Base-by-base conservation (phyloP, 2,797 vertebrate genomes). In the Anolis apletophallus region DNA sequence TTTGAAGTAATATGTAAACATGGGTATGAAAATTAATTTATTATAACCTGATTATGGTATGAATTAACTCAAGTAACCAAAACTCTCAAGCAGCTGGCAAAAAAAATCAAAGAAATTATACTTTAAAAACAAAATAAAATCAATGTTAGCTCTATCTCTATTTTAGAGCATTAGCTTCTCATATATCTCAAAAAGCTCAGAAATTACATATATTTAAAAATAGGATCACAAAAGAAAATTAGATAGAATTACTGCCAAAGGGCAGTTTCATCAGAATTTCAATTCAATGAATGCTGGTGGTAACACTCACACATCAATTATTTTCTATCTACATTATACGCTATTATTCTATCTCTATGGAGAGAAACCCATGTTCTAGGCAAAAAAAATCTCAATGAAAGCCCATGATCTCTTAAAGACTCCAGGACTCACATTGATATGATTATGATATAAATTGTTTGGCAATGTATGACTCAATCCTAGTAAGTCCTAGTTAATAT, bases 301-400 rank as follows among this genome's bases (percentile, higher is more conserved):
- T 67, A 80, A 59, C 55, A 40, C 26, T 34, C 52, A 34, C 5
- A 40, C 57, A 57, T 19, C 36, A 50, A 26, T 50, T 1, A 50
- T 64, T 64, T 64, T 29, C 21, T 81, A 34, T 81, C 64, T 68
- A 34, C 21, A 55, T 40, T 36, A 71, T 40, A 72, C 3, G 57
- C 59, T 81, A 10, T 46, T 29, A 46, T 64, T 64, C 26, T 29
- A 12, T 64, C 26, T 64, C 61, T 64, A 64, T 19, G 10, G 10
- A 11, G 9, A 3, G 10, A 12, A 64, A 26, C 10, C 16, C 26
- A 64, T 29, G 26, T 16, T 36, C 26, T 76, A 76, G 50, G 40
- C 40, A 75, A 76, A 73, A 84, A 55, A 19, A 11, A 83, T 67
- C 32, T 40, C 36, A 16, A 32, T 57, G 57, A 69, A 87, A 76